phyloP scores from a whole-genome alignment of 2,888 invertebrate genomes.

The Zele albiditarsus region DNA sequence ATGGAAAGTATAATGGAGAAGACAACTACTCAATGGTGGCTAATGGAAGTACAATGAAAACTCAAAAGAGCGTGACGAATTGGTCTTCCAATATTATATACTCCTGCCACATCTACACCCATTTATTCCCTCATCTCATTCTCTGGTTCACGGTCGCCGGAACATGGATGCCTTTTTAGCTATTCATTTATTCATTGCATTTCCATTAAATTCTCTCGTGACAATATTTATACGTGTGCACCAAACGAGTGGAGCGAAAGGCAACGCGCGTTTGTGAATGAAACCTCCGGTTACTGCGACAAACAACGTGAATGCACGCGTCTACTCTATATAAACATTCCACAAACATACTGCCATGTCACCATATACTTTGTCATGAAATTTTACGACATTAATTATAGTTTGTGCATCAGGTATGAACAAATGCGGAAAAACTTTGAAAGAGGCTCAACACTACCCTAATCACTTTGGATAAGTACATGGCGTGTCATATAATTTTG shows the following conservation, averaged over 20 bases:
- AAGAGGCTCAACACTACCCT: not conserved
- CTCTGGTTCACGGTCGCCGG: not conserved
- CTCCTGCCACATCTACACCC: not conserved
- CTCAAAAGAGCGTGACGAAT: slow-evolving; percentile 33
- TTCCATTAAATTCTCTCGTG: slow-evolving; percentile 38
- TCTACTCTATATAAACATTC: not conserved
- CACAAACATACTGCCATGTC: not conserved
- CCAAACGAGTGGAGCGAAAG: slow-evolving; percentile 30
- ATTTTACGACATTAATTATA: not conserved
- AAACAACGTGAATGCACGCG: no score
- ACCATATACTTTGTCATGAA: not conserved
- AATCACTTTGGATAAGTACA: slow-evolving; percentile 28
- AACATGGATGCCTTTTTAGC: slow-evolving; percentile 19
- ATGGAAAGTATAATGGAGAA: slow-evolving; percentile 24
- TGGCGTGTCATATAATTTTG: slow-evolving; percentile 9
- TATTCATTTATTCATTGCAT: slow-evolving; percentile 54
- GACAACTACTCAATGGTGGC: slow-evolving; percentile 46
- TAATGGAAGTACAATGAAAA: slow-evolving; percentile 62
- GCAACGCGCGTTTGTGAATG: slow-evolving; percentile 24
- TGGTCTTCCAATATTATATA: not conserved
- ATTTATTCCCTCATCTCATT: not conserved
- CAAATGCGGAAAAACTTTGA: not conserved
- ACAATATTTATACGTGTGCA: slow-evolving; percentile 38
- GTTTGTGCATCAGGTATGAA: not conserved
- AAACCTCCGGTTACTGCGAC: not conserved